Evolutionary conservation across 2,888 invertebrate genomes (phyloP), one percentile per base, ranked within the genome.

Genomic region (Galeruca laticollis): DNA sequence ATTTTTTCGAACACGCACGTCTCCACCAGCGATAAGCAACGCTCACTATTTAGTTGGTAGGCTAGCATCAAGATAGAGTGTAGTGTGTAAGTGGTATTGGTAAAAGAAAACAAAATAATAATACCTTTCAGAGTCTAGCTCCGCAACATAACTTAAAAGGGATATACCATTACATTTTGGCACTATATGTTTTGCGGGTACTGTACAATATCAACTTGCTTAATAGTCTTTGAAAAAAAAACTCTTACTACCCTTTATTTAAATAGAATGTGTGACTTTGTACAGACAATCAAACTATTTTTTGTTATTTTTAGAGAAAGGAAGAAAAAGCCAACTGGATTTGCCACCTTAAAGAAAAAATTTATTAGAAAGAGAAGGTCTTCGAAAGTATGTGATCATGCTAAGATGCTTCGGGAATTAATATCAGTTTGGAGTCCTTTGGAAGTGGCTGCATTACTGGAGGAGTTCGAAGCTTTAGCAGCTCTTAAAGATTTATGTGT

Each of bases 401-500:
- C 92, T n/a, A 88, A 85, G 31, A 85, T 85, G 82, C 78, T 94
- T 70, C 86, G 95, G 60, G 95, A 95, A 80, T 88, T 95, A 78
- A 91, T 94, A 21, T 89, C 91, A 3, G 91, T 91, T 73, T 95
- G 95, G 95, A 91, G 90, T 77, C 90, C 93, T n/a, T 85, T 91
- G 61, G 95, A 98, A 84, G 89, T 97, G 78, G 93, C 93, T 79
- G 93, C 95, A 68, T 89, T 98, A 76, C 90, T 96, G 76, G 96
- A 95, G 84, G 96, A 97, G 86, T 95, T 97, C 86, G 97, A 97
- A 86, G 94, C 96, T 10, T 88, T 94, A 72, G 93, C 94, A 0
- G 95, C 96, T 60, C 88, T 98, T 73, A 93, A 97, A 80, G 95
- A 95, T 83, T 90, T 96, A 73, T 91, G 91, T 80, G 93, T 94